Percentiles rank a stretch among this genome's conserved stretches.
These are phyloP conservation scores for Globicephala melas DNA, from an alignment of 2,113 vertebrate genomes.

Conservation along the genomic window DNA sequence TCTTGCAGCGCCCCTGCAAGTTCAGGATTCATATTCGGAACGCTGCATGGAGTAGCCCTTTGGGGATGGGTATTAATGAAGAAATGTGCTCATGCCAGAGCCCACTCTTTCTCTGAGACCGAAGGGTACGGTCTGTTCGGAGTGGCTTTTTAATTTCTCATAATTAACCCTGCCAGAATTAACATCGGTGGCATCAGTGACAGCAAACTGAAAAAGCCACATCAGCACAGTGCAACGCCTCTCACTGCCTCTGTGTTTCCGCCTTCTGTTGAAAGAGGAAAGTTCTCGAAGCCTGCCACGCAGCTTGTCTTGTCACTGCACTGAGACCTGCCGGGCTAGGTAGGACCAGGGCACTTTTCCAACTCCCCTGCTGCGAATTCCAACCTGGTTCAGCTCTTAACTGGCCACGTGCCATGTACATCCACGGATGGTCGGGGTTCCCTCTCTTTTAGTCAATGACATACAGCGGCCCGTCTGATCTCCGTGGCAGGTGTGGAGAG, in stretches of 20 bases:
- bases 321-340: slow-evolving; percentile 65
- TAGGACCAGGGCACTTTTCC: slow-evolving; percentile 66
- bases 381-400: slow-evolving; percentile 62
- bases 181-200: slow-evolving; percentile 77
- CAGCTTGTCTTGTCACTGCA: slow-evolving; percentile 68
- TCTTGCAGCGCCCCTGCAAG: slow-evolving; percentile 68
- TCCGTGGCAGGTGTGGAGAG: slow-evolving; percentile 46
- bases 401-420: slow-evolving; percentile 61
- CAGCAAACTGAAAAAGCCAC: slow-evolving; percentile 77
- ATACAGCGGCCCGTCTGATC: slow-evolving; percentile 53
- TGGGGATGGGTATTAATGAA: slow-evolving; percentile 84
- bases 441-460: slow-evolving; percentile 53
- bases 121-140: slow-evolving; percentile 83
- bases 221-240: slow-evolving; percentile 68
- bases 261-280: slow-evolving; percentile 63
- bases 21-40: slow-evolving; percentile 81
- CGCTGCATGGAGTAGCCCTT: slow-evolving; percentile 69
- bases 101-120: slow-evolving; percentile 78
- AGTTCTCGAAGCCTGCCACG: slow-evolving; percentile 76
- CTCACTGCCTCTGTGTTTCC: slow-evolving; percentile 1
- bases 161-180: slow-evolving; percentile 85
- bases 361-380: slow-evolving; percentile 59
- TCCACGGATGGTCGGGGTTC: slow-evolving; percentile 66
- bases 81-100: slow-evolving; percentile 79
- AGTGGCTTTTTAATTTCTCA: slow-evolving; percentile 82